A percentile compares a stretch with the other conserved stretches of the same genome.
phyloP scores from a whole-genome alignment of 2,113 vertebrate species.

The zebrafish (Danio rerio) region GRCz12tu NC_133182.1:22014001-22014500 shows the following conservation, averaged over 20 bases:
- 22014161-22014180: too few relatives aligned
- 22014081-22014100: too few relatives aligned
- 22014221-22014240: too few relatives aligned
- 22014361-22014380: background rate
- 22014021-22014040: too few relatives aligned
- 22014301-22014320: background rate
- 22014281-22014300: background rate
- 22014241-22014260: background rate
- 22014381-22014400: slow-evolving; percentile 16
- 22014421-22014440: slow-evolving; percentile 35
- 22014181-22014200: too few relatives aligned
- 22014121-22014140: too few relatives aligned
- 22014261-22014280: slow-evolving; percentile 9
- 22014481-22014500: slow-evolving; percentile 20
- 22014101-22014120: too few relatives aligned
- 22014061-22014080: too few relatives aligned
- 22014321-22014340: background rate
- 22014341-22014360: background rate
- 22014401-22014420: slow-evolving; percentile 17
- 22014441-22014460: slow-evolving; percentile 23
- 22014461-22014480: slow-evolving; percentile 27
- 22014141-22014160: too few relatives aligned
- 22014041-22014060: too few relatives aligned
- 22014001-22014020: too few relatives aligned
- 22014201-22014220: too few relatives aligned